Base-by-base conservation (phyloP, 1,140 invertebrate genomes). In the Psix sp. region DNA sequence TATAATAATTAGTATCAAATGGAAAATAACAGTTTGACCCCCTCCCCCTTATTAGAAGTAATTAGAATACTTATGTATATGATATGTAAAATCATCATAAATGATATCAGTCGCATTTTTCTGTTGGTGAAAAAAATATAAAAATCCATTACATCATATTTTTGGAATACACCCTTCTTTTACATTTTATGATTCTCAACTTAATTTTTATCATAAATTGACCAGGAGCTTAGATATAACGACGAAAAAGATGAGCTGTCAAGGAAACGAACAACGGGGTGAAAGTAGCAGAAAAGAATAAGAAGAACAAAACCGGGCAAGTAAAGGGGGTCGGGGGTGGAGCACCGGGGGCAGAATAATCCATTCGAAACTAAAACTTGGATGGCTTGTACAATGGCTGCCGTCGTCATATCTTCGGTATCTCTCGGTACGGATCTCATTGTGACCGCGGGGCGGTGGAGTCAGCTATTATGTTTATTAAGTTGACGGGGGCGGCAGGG, bases 381-480 rank as follows among this genome's bases (percentile, higher is more conserved):
- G 76, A 78, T 77, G 74, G 75, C 51, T 68, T 46, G 72, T 65
- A 70, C 60, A 75, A 75, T 70, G 54, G 52, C 52, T 60, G 60
- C 45, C 77, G 60, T 71, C 80, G 80, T 82, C 77, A 81, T 82
- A 83, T 84, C 81, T 85, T 79, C 59, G 78, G 56, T 85, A 83
- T 85, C 81, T 83, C 65, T 70, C 60, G 65, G 76, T 76, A 76
- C 74, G 77, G 80, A 84, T 82, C 80, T 85, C 80, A 84, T 86
- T 85, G 84, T 82, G 80, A 82, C 79, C 77, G 78, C 78, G 77
- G 74, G 76, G 76, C 68, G 77, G 77, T 80, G 54, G 62, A 86
- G 79, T 84, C 84, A 84, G 83, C 84, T 86, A 86, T 87, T 86
- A 87, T 84, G 84, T 87, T 87, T 87, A 87, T 86, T 86, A 86